Base-by-base conservation (phyloP, 2,888 invertebrate species). In the Amblyteles armatorius region DNA sequence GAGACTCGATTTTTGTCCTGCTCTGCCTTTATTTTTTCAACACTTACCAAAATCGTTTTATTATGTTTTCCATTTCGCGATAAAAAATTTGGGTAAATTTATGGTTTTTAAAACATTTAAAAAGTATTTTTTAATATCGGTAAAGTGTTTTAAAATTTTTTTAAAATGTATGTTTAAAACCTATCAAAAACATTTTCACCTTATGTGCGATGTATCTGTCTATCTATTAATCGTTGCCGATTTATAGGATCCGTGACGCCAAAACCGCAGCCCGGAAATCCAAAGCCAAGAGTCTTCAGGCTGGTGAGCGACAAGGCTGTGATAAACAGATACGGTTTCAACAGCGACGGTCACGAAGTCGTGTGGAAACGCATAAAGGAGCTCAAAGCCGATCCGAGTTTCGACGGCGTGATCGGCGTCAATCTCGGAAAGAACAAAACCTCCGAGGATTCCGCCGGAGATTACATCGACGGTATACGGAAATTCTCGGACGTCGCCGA, bases 341-440 rank as follows among this genome's bases (percentile, higher is more conserved):
- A 99, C 93, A 99, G 99, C 94, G 97, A 98, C 88, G 99, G 99
- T 0, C 98, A 99, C 91, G 95, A 96, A 7, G 94, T 92, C 82
- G 98, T 99, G 0, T 95, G 95, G 84, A 92, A 96, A 72, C 96
- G 98, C 88, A 92, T 99, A 16, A 93, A 94, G 81, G 90, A 92
- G 36, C 90, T 97, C n/a, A 95, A 95, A 87, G 94, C 94, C 68
- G 93, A 94, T 33, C 89, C 95, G 2, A 91, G 95, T 33, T 95
- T 95, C 78, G 94, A 95, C 79, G 96, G 96, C 5, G 94, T 98
- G 6, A 91, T 99, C 78, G 99, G 99, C 6, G 96, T 99, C 0
- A 99, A 99, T 95, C 95, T 99, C 82, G 99, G 99, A 0, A 99
- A 98, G 94, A 99, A 99, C 94, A 99, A 99, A 94, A 94, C 95